phyloP scores from a whole-genome alignment of 2,113 vertebrate genomes.

The Actenoides lindsayi region DNA sequence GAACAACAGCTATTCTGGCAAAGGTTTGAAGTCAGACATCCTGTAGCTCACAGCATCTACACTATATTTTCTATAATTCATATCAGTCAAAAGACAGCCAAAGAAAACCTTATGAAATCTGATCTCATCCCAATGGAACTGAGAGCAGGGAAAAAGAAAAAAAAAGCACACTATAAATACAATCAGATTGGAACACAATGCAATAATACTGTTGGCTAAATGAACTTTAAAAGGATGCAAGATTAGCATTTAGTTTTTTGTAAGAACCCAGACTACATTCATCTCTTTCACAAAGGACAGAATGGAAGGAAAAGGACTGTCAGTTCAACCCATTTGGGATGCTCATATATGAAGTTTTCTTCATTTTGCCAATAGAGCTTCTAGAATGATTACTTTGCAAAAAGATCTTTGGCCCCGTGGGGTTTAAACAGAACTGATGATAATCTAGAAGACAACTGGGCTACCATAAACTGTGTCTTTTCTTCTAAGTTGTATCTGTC shows the following conservation, averaged over 20 bases:
- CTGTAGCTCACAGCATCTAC: neutral
- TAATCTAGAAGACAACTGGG: neutral
- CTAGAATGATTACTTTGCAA: neutral
- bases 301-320: neutral
- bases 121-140: neutral
- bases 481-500: neutral
- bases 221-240: neutral
- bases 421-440: neutral
- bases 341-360: neutral
- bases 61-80: neutral
- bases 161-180: neutral
- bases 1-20: neutral
- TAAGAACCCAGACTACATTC: neutral
- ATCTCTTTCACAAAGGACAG: neutral
- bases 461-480: neutral
- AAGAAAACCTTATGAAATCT: neutral
- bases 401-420: neutral
- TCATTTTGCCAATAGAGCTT: neutral
- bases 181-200: neutral
- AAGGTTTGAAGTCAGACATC: neutral
- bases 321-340: neutral
- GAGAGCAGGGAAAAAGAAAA: neutral
- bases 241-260: neutral
- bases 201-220: neutral
- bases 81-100: neutral